These are phyloP conservation scores for Acipenser oxyrinchus DNA, from an alignment of 2,797 vertebrate genomes.

Conservation along the genomic window DNA sequence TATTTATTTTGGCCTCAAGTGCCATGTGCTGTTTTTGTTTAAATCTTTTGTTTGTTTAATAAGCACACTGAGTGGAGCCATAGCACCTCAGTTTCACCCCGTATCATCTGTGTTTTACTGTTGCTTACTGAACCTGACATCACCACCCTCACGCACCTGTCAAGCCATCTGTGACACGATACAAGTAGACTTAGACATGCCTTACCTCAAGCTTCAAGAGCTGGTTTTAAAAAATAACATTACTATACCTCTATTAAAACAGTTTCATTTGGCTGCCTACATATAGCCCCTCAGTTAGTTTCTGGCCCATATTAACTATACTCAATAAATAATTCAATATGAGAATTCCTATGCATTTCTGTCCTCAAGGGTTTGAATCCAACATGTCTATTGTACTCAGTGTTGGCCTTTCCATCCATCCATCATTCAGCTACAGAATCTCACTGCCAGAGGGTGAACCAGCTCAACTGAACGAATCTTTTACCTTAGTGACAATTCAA, in stretches of 20 bases:
- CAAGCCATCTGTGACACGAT: too few species aligned
- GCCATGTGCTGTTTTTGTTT: too few species aligned
- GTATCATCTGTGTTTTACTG: too few species aligned
- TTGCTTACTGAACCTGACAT: too few species aligned
- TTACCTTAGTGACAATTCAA: not conserved
- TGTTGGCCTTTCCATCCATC: not conserved
- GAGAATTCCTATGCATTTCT: not conserved
- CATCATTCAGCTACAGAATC: not conserved
- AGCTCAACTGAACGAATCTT: not conserved
- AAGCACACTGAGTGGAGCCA: too few species aligned
- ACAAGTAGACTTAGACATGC: too few species aligned
- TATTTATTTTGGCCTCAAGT: too few species aligned
- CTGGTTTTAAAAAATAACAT: not conserved
- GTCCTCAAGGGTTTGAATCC: conserved; percentile 3
- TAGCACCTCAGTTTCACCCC: too few species aligned
- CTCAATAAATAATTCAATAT: not conserved
- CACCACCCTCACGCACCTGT: too few species aligned
- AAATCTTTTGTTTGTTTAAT: too few species aligned
- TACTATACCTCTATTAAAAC: not conserved
- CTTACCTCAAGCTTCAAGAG: too few species aligned
- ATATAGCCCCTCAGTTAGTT: not conserved
- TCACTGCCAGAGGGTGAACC: not conserved
- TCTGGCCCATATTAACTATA: not conserved
- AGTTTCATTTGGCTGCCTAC: conserved; percentile 4
- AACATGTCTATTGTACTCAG: not conserved